A percentile compares a stretch with the other conserved stretches of the same genome.
Conservation (phyloP, 2,888 invertebrate genomes). For the Yponomeuta sedellus region DNA sequence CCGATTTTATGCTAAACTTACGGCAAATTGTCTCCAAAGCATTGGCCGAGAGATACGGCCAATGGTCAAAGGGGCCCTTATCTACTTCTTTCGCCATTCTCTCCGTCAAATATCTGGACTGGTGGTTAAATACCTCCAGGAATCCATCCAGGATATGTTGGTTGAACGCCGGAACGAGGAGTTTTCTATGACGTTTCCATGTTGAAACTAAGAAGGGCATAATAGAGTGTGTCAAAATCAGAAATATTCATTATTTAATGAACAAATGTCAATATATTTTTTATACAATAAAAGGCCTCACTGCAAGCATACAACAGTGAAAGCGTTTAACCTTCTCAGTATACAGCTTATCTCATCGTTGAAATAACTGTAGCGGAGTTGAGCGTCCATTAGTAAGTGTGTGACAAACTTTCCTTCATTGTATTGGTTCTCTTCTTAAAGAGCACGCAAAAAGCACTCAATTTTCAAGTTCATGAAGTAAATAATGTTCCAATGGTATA, state of each 20-base stretch:
- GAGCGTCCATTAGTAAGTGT: too few species aligned
- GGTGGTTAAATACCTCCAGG: conserved; percentile 16
- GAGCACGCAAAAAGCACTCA: too few species aligned
- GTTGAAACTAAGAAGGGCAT: conserved; percentile 20
- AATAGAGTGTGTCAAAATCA: not conserved
- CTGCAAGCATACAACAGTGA: too few species aligned
- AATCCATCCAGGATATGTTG: conserved; percentile 19
- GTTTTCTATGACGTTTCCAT: conserved; percentile 20
- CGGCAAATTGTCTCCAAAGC: conserved; percentile 18
- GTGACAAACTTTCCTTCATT: too few species aligned
- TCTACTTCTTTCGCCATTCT: conserved; percentile 11
- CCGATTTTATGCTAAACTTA: conserved; percentile 7
- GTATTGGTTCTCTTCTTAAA: too few species aligned
- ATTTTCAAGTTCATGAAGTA: too few species aligned
- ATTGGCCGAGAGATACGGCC: conserved; percentile 10
- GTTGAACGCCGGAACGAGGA: conserved; percentile 20
- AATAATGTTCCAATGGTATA: too few species aligned
- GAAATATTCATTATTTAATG: not conserved
- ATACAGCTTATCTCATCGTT: too few species aligned
- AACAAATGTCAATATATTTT: too few species aligned
- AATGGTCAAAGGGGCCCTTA: conserved; percentile 11
- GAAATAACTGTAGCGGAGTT: too few species aligned
- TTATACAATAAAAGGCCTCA: too few species aligned
- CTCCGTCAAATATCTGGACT: conserved; percentile 10
- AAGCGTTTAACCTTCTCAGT: too few species aligned